phyloP scores from a whole-genome alignment of 2,797 vertebrate genomes.

The Margarornis squamiger region DNA sequence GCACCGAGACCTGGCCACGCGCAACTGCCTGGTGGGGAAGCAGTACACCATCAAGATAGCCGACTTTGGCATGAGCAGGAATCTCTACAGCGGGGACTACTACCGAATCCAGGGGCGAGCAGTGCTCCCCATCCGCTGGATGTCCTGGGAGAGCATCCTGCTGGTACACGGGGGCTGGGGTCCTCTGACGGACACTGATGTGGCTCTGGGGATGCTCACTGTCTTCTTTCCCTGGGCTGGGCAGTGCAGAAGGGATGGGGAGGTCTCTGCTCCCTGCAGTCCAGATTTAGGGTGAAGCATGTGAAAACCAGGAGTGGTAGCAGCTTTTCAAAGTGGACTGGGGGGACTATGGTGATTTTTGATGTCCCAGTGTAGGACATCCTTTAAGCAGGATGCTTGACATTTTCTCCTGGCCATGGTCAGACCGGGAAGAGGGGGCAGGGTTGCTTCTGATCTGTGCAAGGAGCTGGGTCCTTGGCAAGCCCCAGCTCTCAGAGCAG shows the following conservation, averaged over 20 bases:
- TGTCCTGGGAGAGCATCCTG: slow-evolving; percentile 99
- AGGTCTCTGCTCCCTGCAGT: not conserved
- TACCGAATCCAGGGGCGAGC: slow-evolving; percentile 97
- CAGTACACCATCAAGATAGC: slow-evolving; percentile 98
- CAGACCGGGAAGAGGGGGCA: not conserved
- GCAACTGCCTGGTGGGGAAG: slow-evolving; percentile 96
- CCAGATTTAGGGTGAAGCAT: not conserved
- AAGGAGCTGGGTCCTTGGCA: not conserved
- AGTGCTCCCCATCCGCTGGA: slow-evolving; percentile 97
- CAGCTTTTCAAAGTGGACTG: not conserved
- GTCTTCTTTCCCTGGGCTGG: not conserved
- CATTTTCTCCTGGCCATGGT: not conserved
- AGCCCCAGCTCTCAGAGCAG: not conserved
- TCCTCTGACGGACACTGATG: accelerated
- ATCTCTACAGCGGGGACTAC: slow-evolving; percentile 97
- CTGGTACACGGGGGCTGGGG: slow-evolving; percentile 77
- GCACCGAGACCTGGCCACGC: slow-evolving; percentile 94
- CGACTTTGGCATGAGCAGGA: slow-evolving; percentile 98
- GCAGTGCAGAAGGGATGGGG: accelerated
- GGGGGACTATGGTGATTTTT: accelerated
- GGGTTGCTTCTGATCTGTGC: not conserved
- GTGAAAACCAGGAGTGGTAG: not conserved
- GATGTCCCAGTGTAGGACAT: not conserved
- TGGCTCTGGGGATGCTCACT: not conserved
- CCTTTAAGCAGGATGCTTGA: accelerated